These are phyloP conservation scores for Polyergus mexicanus DNA, from an alignment of 1,140 invertebrate genomes.

Conservation along the genomic window DNA sequence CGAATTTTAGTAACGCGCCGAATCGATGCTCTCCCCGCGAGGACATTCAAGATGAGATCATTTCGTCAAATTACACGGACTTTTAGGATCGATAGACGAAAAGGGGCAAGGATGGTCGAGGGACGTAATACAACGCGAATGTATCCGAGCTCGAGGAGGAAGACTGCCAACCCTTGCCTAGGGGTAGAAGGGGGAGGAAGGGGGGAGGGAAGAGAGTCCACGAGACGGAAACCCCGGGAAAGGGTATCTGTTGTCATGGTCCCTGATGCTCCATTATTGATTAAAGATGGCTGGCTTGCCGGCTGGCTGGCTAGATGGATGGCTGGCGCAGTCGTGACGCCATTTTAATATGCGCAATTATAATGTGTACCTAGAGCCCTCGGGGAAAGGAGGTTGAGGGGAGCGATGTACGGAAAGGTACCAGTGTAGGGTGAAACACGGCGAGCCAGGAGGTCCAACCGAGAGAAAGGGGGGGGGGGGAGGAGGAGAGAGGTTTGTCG, in stretches of 20 bases:
- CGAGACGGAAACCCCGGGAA: constrained; percentile 82
- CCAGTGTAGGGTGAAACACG: constrained; percentile 26
- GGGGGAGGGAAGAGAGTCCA: constrained; percentile 65
- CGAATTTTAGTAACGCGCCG: neutral
- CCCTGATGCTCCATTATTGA: constrained; percentile 87
- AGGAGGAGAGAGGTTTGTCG: constrained; percentile 46
- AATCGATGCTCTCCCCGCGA: neutral
- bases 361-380: constrained; percentile 82
- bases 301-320: constrained; percentile 73
- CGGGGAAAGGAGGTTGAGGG: constrained; percentile 10
- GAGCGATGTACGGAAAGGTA: constrained; percentile 41
- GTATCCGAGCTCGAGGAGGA: constrained; percentile 75
- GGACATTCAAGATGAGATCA: constrained; percentile 44
- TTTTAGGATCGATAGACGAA: neutral
- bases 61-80: constrained; percentile 54
- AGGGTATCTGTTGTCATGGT: constrained; percentile 87
- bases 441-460: constrained; percentile 25
- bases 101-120: constrained; percentile 63
- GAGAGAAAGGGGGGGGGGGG: neutral
- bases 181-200: constrained; percentile 41
- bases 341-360: constrained; percentile 87
- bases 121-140: constrained; percentile 79
- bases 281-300: constrained; percentile 85
- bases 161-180: constrained; percentile 81
- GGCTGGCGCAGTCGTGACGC: constrained; percentile 77